Evolutionary conservation across 2,113 vertebrate species (phyloP).

Genomic region (Hippocampus mohnikei): DNA sequence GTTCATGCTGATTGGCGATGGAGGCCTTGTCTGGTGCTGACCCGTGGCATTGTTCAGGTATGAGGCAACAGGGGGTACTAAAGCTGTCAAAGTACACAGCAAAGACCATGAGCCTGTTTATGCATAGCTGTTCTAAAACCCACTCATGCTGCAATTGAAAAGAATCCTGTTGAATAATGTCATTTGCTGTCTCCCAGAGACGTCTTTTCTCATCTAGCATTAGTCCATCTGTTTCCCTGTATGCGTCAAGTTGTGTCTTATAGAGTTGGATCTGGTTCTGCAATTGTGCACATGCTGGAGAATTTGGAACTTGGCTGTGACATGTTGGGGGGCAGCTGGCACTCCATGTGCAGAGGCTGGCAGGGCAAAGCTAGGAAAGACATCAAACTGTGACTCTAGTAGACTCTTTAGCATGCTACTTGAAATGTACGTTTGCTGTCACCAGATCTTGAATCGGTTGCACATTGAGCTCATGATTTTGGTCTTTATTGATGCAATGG

Average conservation of each 20-base stretch:
- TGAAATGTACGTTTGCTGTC: background rate
- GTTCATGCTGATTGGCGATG: background rate
- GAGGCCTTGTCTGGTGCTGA: slow-evolving; percentile 15
- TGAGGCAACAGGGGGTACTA: background rate
- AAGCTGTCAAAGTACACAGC: slow-evolving; percentile 11
- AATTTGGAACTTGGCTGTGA: slow-evolving; percentile 49
- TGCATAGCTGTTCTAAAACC: slow-evolving; percentile 1
- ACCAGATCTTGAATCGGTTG: background rate
- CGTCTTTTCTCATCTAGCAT: slow-evolving; percentile 38
- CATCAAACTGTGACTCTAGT: slow-evolving; percentile 21
- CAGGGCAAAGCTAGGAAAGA: slow-evolving; percentile 24
- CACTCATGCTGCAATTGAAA: slow-evolving; percentile 7
- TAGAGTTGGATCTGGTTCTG: slow-evolving; percentile 47
- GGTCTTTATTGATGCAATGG: background rate
- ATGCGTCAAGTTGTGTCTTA: slow-evolving; percentile 24
- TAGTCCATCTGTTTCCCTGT: slow-evolving; percentile 52
- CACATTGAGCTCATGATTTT: background rate
- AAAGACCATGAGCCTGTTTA: background rate
- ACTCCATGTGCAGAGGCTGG: slow-evolving; percentile 53
- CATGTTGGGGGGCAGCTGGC: slow-evolving; percentile 26
- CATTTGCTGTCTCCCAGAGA: slow-evolving; percentile 27
- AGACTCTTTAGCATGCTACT: slow-evolving; percentile 14
- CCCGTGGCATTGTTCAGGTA: slow-evolving; percentile 18
- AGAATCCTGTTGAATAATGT: background rate
- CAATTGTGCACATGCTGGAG: slow-evolving; percentile 45